Base-by-base conservation (phyloP, 2,888 invertebrate species). In the Toxonevra muliebris region DNA sequence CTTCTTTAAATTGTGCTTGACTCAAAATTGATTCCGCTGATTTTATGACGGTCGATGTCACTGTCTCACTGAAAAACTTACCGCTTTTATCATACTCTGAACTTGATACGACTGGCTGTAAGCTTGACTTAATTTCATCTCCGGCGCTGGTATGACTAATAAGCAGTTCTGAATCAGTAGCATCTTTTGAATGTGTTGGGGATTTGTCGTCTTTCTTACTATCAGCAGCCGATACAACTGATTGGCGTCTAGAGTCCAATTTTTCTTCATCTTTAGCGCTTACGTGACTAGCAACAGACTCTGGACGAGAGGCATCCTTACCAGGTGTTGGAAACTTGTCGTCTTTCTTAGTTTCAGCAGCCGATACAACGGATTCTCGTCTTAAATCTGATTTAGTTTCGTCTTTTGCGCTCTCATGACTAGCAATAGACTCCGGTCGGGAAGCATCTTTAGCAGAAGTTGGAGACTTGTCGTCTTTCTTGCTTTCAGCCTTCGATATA, bases 271-370 rank as follows among this genome's bases (percentile, higher is more conserved):
- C 58, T 20, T 62, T 70, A 1, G 41, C 15, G 13, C 61, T 58
- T 5, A 58, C 20, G 30, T 65, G 65, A 13, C 68, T 66, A 4
- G 57, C 69, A 1, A 67, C 70, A 1, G 84, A 80, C 12, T 74
- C 69, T 1, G 82, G 82, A 19, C 82, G 80, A 19, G 71, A 67
- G 12, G 68, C 53, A 42, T 71, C 68, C 57, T 77, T 75, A 2
- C 72, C 68, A 10, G 50, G 15, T 50, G n/a, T 10, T 20, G 45
- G 5, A 12, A 50, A 59, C 30, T 48, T 66, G 12, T 66, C 66
- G 42, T 61, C 66, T 57, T 41, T 9, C 81, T 61, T 57, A 41
- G 30, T 65, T 15, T 69, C 61, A n/a, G 17, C 17, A 1, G 42
- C 52, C 0, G 72, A 70, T 9, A 15, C 40, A 19, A 65, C 13